Evolutionary conservation across 53 echinoderm and acorn worm species (phyloP).

Genomic region (Echinarachnius parma): DNA sequence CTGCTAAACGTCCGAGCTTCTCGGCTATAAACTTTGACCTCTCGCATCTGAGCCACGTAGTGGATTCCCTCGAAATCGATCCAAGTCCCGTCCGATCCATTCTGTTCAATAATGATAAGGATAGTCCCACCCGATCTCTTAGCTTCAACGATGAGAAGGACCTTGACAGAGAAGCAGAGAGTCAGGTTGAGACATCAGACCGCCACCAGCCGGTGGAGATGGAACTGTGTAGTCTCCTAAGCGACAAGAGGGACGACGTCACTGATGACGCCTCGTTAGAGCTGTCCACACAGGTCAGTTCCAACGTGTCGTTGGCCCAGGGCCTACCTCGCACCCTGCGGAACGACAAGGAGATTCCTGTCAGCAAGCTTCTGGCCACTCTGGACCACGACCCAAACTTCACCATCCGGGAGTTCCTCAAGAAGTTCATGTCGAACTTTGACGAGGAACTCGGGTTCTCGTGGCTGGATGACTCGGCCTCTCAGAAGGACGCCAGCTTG

Average conservation of each 20-base stretch:
- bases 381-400: constrained; percentile 85
- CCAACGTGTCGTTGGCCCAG: not conserved
- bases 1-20: constrained; percentile 27
- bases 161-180: no score
- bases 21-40: constrained; percentile 35
- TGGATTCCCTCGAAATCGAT: constrained; percentile 21
- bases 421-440: constrained; percentile 67
- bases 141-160: no score
- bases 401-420: constrained; percentile 78
- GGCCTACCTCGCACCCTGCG: not conserved
- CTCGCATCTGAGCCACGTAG: constrained; percentile 27
- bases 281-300: not conserved
- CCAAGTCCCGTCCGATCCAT: not conserved
- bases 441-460: constrained; percentile 32
- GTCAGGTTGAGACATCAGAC: not conserved
- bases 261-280: not conserved
- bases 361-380: constrained; percentile 30
- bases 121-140: no score
- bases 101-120: no score
- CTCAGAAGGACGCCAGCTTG: not conserved
- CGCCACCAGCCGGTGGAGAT: not conserved
- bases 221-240: not conserved
- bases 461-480: not conserved
- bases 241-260: constrained; percentile 6
- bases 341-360: constrained; percentile 28